Evolutionary conservation across 1,140 invertebrate species (phyloP).

Genomic region (Nomia melanderi): DNA sequence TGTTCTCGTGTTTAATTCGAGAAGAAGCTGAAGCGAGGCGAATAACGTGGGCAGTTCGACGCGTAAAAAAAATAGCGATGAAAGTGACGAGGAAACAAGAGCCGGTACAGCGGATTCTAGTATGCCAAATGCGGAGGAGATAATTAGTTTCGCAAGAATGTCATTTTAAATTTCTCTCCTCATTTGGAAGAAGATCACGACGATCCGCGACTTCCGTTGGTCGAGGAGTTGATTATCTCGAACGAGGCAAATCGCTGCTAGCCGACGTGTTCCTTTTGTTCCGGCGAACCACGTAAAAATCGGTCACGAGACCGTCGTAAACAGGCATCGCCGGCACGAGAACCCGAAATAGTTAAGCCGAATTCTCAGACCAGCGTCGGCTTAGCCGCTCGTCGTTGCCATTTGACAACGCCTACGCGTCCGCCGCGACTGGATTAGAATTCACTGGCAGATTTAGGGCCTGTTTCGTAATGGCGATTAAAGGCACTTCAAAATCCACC

Average conservation of each 20-base stretch:
- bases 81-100: no score
- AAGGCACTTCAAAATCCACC: constrained; percentile 14
- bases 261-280: neutral
- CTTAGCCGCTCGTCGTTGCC: constrained; percentile 47
- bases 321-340: constrained; percentile 35
- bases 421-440: constrained; percentile 48
- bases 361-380: constrained; percentile 50
- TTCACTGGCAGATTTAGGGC: constrained; percentile 40
- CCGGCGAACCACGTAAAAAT: constrained; percentile 34
- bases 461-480: constrained; percentile 42
- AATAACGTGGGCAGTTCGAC: no score
- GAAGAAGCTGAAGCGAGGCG: no score
- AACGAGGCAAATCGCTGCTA: neutral
- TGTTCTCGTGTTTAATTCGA: no score
- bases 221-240: neutral
- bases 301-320: constrained; percentile 42
- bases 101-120: no score
- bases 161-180: neutral
- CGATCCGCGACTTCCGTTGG: neutral
- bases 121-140: no score
- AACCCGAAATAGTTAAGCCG: constrained; percentile 54
- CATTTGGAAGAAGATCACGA: neutral
- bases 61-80: no score
- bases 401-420: constrained; percentile 53
- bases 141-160: no score